Evolutionary conservation across 2,113 vertebrate genomes (phyloP), one percentile per base, ranked within the genome.

Genomic region (Gallinago undulata): DNA sequence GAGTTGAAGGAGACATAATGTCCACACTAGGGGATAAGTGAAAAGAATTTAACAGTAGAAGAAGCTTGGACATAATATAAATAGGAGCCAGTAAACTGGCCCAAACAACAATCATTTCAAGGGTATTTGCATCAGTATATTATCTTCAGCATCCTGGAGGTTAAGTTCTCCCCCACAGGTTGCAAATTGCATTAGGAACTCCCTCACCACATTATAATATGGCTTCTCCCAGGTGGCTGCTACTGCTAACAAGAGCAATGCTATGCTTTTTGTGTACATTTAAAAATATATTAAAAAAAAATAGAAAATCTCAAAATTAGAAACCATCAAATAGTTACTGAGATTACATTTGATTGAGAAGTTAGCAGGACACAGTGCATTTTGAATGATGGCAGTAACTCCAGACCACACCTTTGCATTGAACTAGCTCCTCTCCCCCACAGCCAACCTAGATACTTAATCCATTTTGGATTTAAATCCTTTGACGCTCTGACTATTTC

Each of bases 161-260:
- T 89, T 91, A 75, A 63, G 72, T 73, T 84, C 31, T 87, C 18
- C 19, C 39, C 23, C 27, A 45, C 17, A 60, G n/a, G 31, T 25
- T 56, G 53, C 48, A 92, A 77, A 86, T n/a, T 56, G 45, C 23
- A 33, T 78, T 35, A 56, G 59, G n/a, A 81, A 31, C 62, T 59
- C 19, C 21, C 33, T 6, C 0, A 0, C 33, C n/a, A 23, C 19
- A 12, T 37, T 47, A 35, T 33, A 35, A 23, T 31, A 31, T n/a
- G 33, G 10, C 41, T 84, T 87, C 47, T 57, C 14, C 35, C n/a
- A 43, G 10, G 8, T 64, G 47, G 25, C 37, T 75, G 30, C 33
- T 56, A 57, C n/a, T 60, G 17, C 43, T 62, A 68, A 84, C 51
- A 87, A 24, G 76, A 74, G 28, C 41, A 84, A 55, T 43, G 10